phyloP scores from a whole-genome alignment of 2,113 vertebrate genomes.

The Rafetus swinhoei region DNA sequence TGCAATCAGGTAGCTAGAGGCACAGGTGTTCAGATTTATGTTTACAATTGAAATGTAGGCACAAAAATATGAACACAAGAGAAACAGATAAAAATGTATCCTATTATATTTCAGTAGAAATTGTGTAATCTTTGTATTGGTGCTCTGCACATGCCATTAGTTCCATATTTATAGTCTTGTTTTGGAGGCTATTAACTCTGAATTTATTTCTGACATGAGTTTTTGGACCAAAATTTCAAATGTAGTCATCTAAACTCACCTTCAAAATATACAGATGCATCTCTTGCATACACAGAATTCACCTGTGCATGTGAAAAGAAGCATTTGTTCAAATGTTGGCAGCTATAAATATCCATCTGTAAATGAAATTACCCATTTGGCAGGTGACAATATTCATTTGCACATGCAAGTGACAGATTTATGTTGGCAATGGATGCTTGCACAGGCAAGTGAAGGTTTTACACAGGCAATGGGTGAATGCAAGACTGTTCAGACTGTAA shows the following conservation, averaged over 20 bases:
- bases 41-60: not conserved
- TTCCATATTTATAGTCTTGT: not conserved
- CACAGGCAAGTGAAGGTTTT: not conserved
- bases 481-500: not conserved
- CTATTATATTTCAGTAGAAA: not conserved
- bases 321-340: not conserved
- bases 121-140: not conserved
- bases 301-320: not conserved
- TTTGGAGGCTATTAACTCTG: not conserved
- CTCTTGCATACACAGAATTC: not conserved
- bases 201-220: not conserved
- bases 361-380: not conserved
- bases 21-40: not conserved
- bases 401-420: not conserved
- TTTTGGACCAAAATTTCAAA: not conserved
- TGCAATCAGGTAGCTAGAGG: not conserved
- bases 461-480: not conserved
- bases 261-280: not conserved
- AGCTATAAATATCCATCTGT: not conserved
- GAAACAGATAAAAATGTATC: not conserved
- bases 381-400: constrained; percentile 9
- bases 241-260: not conserved
- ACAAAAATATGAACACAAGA: not conserved
- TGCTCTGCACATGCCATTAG: not conserved
- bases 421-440: not conserved